These are phyloP conservation scores for Rhopalosiphum nymphaeae DNA, from an alignment of 2,888 invertebrate genomes.

Conservation along the genomic window DNA sequence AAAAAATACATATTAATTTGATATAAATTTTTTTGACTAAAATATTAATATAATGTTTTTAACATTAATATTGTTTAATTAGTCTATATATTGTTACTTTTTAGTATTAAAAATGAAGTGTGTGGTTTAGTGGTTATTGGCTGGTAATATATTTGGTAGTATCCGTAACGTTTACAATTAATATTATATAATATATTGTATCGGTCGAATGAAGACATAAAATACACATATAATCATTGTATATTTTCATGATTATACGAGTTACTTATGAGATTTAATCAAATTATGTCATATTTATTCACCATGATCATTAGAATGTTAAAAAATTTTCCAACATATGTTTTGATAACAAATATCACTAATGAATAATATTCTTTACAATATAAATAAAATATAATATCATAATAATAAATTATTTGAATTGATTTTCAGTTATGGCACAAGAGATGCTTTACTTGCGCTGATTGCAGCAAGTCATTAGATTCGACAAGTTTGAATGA, in stretches of 20 bases:
- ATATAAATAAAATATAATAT: background rate
- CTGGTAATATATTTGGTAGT: background rate
- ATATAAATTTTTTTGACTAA: background rate
- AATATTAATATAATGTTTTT: background rate
- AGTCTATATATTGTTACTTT: background rate
- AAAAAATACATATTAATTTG: background rate
- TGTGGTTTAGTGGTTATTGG: background rate
- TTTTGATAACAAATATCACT: background rate
- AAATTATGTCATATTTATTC: background rate
- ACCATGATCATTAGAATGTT: background rate
- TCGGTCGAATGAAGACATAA: background rate
- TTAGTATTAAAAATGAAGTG: background rate
- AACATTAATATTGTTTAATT: background rate
- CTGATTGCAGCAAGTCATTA: constrained; percentile 86
- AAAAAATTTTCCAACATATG: background rate
- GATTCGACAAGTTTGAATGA: constrained; percentile 93
- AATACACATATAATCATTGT: background rate
- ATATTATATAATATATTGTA: background rate
- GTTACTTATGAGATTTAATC: background rate
- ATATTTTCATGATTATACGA: background rate
- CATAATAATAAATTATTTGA: background rate
- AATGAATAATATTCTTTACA: background rate
- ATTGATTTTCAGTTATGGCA: constrained; percentile 79
- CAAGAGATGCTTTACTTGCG: constrained; percentile 93
- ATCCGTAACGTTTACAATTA: background rate